A percentile compares a stretch with the other conserved stretches of the same genome.
Evolutionary conservation across 2,113 vertebrate species (phyloP).

Genomic region (Leucosticte australis): DNA sequence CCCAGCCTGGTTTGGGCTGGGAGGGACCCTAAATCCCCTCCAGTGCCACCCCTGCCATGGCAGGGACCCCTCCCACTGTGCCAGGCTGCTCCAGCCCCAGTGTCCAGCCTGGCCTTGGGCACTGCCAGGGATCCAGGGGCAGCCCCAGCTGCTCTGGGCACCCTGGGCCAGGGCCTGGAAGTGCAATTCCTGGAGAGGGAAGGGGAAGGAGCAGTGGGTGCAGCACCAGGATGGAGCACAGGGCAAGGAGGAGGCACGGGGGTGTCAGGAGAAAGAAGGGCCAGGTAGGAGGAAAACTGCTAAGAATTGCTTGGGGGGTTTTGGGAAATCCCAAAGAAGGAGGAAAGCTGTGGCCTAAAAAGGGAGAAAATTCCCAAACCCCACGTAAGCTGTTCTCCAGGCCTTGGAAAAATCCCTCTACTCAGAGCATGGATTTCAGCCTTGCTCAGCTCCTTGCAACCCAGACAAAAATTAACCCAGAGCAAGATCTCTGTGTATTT

Average conservation of each 20-base stretch:
- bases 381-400: accelerated
- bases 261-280: not conserved
- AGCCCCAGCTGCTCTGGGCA: too few relatives aligned
- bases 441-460: not conserved
- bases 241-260: accelerated
- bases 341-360: not conserved
- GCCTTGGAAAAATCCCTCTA: not conserved
- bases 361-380: not conserved
- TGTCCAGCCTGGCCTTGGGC: too few relatives aligned
- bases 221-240: not conserved
- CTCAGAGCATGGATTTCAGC: not conserved
- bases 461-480: not conserved
- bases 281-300: not conserved
- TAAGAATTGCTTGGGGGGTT: accelerated
- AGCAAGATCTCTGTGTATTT: not conserved
- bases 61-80: not conserved
- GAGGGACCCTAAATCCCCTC: accelerated
- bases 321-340: not conserved
- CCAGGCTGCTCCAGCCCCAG: too few relatives aligned
- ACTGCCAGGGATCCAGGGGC: too few relatives aligned
- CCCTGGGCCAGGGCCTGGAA: too few relatives aligned
- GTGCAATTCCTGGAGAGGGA: not conserved
- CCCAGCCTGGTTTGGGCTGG: not conserved
- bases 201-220: not conserved
- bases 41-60: not conserved